Conservation (phyloP, 2,113 vertebrate species). For the Tetrax tetrax region DNA sequence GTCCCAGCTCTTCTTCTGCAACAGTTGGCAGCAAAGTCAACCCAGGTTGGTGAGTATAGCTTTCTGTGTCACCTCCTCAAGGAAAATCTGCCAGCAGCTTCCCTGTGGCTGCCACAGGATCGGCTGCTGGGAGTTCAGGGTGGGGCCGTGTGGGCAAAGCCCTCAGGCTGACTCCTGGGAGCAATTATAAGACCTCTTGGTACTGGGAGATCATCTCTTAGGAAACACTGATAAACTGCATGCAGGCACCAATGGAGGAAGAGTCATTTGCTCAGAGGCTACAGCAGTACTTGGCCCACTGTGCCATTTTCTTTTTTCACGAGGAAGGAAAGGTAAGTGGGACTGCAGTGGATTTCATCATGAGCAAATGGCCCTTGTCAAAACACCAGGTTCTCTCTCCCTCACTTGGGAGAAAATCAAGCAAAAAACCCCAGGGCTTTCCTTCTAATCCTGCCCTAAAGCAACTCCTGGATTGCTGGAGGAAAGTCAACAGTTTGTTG, state of each 20-base stretch:
- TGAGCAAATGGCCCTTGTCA: neutral
- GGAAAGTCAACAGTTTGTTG: neutral
- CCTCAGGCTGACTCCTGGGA: neutral
- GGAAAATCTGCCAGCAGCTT: neutral
- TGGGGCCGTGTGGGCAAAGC: neutral
- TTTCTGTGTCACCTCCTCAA: neutral
- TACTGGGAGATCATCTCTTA: neutral
- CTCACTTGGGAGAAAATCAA: neutral
- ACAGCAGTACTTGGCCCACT: neutral
- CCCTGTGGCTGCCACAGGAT: neutral
- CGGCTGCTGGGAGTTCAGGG: neutral
- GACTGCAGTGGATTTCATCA: neutral
- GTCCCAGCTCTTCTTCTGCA: slow-evolving; percentile 10
- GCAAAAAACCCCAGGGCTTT: neutral
- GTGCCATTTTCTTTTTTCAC: neutral
- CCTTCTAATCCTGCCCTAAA: neutral
- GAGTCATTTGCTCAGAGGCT: neutral
- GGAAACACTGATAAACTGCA: neutral
- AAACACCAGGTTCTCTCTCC: neutral
- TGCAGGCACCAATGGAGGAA: neutral
- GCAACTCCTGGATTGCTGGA: neutral
- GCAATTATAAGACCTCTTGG: neutral
- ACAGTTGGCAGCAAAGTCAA: neutral
- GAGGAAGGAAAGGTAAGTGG: neutral
- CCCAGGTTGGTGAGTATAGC: neutral